Evolutionary conservation across 1,140 invertebrate genomes (phyloP).

Genomic region (Procambarus virginalis): DNA sequence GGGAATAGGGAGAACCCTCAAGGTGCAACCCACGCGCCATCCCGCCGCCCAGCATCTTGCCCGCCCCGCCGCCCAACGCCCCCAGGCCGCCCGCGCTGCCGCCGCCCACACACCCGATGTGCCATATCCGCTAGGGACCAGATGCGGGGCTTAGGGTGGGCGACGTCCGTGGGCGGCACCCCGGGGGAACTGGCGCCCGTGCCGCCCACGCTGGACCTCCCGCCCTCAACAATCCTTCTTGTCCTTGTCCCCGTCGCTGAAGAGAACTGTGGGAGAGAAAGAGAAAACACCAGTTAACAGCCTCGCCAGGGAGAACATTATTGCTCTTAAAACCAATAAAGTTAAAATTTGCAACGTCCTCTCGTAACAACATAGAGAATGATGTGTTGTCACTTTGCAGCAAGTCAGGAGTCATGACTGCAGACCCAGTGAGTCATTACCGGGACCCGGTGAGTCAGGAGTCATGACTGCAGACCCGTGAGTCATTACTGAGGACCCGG

Average conservation of each 20-base stretch:
- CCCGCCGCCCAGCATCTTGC: constrained; percentile 62
- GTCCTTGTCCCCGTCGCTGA: constrained; percentile 67
- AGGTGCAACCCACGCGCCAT: constrained; percentile 65
- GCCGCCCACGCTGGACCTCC: constrained; percentile 33
- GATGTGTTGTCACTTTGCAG: too few relatives aligned
- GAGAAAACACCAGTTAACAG: neutral
- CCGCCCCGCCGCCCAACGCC: constrained; percentile 37
- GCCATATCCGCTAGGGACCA: constrained; percentile 96
- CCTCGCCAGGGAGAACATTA: too few relatives aligned
- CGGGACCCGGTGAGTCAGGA: too few relatives aligned
- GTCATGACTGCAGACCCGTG: too few relatives aligned
- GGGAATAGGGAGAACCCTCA: constrained; percentile 64
- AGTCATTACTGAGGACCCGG: too few relatives aligned
- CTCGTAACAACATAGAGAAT: too few relatives aligned
- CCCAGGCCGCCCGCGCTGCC: constrained; percentile 52
- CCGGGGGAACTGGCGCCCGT: constrained; percentile 52
- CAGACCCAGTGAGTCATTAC: too few relatives aligned
- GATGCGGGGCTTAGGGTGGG: constrained; percentile 84
- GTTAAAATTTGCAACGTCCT: too few relatives aligned
- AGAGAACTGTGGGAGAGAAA: constrained; percentile 43
- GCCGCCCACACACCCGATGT: constrained; percentile 66
- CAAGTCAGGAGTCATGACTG: too few relatives aligned
- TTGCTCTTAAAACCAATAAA: too few relatives aligned
- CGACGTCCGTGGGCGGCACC: constrained; percentile 66
- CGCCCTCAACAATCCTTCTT: constrained; percentile 53